Conservation (phyloP, 2,113 vertebrate genomes). For the Varanus komodoensis region DNA sequence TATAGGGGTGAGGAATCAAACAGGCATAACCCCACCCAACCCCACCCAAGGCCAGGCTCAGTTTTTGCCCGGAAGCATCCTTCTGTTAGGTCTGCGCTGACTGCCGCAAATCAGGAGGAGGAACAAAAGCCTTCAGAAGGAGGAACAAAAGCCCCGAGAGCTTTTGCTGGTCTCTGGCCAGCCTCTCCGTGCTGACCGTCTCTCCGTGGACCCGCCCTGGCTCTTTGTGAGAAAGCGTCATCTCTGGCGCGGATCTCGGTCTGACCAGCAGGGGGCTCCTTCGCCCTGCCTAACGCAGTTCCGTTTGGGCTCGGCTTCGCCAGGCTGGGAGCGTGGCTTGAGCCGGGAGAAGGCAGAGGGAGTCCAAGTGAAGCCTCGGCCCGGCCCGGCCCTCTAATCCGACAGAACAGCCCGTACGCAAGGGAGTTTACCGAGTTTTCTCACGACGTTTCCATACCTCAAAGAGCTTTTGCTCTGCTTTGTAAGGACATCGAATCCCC, state of each 20-base stretch:
- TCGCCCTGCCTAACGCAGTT: constrained; percentile 53
- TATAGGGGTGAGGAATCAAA: neutral
- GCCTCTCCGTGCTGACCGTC: neutral
- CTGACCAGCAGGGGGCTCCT: constrained; percentile 75
- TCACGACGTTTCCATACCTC: neutral
- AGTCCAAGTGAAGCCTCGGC: neutral
- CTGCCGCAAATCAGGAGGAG: neutral
- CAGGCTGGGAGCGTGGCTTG: neutral
- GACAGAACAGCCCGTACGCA: no score
- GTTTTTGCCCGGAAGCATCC: neutral
- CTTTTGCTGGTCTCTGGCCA: neutral
- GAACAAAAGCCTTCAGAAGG: no score
- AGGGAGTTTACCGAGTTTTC: neutral
- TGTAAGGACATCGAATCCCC: neutral
- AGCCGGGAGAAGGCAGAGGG: neutral
- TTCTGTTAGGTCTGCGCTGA: neutral
- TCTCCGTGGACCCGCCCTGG: neutral
- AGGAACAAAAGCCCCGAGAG: neutral
- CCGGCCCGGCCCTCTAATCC: neutral
- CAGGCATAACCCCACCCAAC: no score
- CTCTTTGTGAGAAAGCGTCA: neutral
- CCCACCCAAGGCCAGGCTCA: neutral
- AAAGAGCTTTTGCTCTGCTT: neutral
- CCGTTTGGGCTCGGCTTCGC: neutral
- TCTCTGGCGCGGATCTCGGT: neutral